Evolutionary conservation across 1,140 invertebrate genomes (phyloP).

Genomic region (Drosophila asahinai): DNA sequence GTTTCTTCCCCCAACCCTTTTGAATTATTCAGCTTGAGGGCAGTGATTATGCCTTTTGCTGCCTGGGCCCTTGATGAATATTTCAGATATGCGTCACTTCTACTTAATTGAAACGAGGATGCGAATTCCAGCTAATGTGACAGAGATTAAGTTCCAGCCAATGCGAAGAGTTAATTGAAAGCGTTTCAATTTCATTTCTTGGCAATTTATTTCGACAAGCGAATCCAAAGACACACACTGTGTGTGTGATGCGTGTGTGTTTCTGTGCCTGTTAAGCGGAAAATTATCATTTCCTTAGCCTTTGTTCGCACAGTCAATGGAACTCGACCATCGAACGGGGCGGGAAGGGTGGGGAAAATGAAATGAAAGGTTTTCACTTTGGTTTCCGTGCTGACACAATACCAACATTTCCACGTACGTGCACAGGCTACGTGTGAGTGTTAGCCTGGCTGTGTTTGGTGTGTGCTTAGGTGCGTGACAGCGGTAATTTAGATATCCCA

Average conservation of each 20-base stretch:
- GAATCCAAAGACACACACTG: conserved; percentile 10
- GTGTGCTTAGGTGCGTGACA: conserved; percentile 63
- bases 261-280: conserved; percentile 59
- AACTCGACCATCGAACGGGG: conserved; percentile 13
- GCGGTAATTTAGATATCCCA: conserved; percentile 68
- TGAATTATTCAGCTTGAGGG: conserved; percentile 34
- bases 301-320: conserved; percentile 73
- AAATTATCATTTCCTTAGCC: conserved; percentile 77
- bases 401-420: conserved; percentile 21
- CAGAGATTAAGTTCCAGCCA: conserved; percentile 24
- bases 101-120: conserved; percentile 44
- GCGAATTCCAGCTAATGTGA: conserved; percentile 39
- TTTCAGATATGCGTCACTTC: conserved; percentile 40
- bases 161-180: conserved; percentile 52
- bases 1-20: conserved; percentile 3
- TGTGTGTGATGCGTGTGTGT: conserved; percentile 19
- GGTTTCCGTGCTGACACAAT: conserved; percentile 58
- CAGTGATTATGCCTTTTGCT: conserved; percentile 38
- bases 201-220: conserved; percentile 29
- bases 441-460: neutral
- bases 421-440: conserved; percentile 1
- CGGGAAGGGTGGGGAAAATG: neutral
- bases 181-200: conserved; percentile 49
- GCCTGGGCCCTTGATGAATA: conserved; percentile 27
- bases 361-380: conserved; percentile 73